Conservation (phyloP, 2,113 vertebrate species). For the Neolamprologus cancellatus region DNA sequence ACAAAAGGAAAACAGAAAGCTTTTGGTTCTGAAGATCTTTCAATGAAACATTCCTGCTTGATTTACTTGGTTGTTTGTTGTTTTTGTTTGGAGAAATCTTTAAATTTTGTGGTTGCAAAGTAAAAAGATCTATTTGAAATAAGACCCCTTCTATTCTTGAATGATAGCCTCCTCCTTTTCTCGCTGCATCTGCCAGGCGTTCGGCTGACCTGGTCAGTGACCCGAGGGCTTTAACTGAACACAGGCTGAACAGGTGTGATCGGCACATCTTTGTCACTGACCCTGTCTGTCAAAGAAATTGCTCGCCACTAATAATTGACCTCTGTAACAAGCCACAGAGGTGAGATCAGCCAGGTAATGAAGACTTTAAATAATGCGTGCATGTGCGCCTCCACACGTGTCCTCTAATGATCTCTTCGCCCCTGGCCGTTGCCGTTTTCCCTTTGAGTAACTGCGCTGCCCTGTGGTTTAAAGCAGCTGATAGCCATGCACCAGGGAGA, state of each 20-base stretch:
- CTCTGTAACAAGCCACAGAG: slow-evolving; percentile 9
- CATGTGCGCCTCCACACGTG: slow-evolving; percentile 1
- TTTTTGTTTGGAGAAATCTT: fast-evolving
- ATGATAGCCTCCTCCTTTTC: background rate
- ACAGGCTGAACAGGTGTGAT: slow-evolving; percentile 42
- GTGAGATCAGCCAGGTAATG: slow-evolving; percentile 51
- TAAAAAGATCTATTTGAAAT: background rate
- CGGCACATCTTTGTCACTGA: slow-evolving; percentile 12
- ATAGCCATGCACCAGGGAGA: slow-evolving; percentile 34
- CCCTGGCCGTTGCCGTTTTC: slow-evolving; percentile 26
- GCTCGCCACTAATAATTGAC: slow-evolving; percentile 18
- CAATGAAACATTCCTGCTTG: background rate
- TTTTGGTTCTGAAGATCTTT: background rate
- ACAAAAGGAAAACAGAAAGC: background rate
- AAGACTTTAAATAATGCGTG: slow-evolving; percentile 31
- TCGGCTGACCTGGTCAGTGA: slow-evolving; percentile 23
- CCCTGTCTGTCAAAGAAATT: slow-evolving; percentile 4
- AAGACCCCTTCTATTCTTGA: background rate
- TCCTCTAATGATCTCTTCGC: slow-evolving; percentile 44
- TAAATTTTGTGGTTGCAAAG: background rate
- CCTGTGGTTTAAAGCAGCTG: slow-evolving; percentile 61
- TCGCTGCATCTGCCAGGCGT: background rate
- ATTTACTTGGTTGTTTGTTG: fast-evolving
- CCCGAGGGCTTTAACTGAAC: slow-evolving; percentile 12
- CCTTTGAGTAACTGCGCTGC: slow-evolving; percentile 55